Conservation (phyloP, 2,888 invertebrate genomes). For the Leptopilina myrica region DNA sequence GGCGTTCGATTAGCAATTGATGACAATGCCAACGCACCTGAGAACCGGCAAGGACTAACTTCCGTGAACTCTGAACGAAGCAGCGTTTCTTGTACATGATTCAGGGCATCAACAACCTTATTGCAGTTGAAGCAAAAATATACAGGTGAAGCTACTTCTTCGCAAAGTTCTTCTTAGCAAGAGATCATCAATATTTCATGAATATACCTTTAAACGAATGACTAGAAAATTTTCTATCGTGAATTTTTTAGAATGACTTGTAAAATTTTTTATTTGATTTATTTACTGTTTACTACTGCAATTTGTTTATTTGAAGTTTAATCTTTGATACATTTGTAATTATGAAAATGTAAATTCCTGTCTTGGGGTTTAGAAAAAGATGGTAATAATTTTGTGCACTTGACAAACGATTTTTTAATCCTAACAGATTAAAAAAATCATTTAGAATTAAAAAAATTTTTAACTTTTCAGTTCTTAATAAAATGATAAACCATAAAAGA, state of each 20-base stretch:
- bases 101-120: conserved; percentile 24
- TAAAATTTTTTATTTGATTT: not conserved
- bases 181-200: conserved; percentile 68
- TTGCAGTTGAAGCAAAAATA: conserved; percentile 17
- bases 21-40: conserved; percentile 6
- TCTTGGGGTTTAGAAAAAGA: too few species aligned
- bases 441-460: too few species aligned
- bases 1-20: conserved; percentile 12
- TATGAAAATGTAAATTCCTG: too few species aligned
- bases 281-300: too few species aligned
- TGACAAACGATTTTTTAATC: too few species aligned
- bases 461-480: too few species aligned
- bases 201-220: conserved; percentile 57
- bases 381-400: too few species aligned
- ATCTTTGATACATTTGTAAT: too few species aligned
- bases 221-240: conserved; percentile 1
- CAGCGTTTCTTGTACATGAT: conserved; percentile 15
- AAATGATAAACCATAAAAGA: too few species aligned
- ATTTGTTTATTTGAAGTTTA: too few species aligned
- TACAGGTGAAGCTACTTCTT: conserved; percentile 46
- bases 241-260: not conserved
- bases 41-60: conserved; percentile 13
- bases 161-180: conserved; percentile 48
- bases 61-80: conserved; percentile 23
- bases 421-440: too few species aligned